These are phyloP conservation scores for Crocodylus rhombifer DNA, from an alignment of 2,797 vertebrate species.

Conservation along the genomic window DNA sequence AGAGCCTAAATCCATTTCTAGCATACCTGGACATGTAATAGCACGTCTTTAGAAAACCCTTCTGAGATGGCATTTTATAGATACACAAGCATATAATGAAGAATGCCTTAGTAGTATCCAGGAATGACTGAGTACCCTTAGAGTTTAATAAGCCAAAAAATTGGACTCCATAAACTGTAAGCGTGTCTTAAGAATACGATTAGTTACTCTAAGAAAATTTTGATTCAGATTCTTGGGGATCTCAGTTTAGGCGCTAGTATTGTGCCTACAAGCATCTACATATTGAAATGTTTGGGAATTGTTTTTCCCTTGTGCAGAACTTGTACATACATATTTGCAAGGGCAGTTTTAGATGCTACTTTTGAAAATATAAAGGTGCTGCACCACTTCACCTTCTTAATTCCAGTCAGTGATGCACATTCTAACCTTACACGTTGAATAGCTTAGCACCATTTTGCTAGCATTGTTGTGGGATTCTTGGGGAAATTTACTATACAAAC, in stretches of 20 bases:
- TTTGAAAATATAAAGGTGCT: background rate
- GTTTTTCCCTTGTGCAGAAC: background rate
- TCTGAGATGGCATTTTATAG: background rate
- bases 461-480: background rate
- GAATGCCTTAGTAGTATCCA: background rate
- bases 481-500: background rate
- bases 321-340: background rate
- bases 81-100: background rate
- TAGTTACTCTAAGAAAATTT: background rate
- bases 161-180: no score
- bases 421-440: background rate
- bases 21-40: slow-evolving; percentile 56
- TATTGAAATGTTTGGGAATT: background rate
- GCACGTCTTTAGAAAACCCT: slow-evolving; percentile 40
- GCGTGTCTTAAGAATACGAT: background rate
- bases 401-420: no score
- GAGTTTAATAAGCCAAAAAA: background rate
- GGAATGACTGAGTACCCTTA: background rate
- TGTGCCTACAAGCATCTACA: background rate
- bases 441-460: background rate
- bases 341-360: background rate
- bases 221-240: background rate
- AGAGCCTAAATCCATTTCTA: slow-evolving; percentile 50
- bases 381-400: no score
- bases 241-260: background rate